Base-by-base conservation (phyloP, 2,888 invertebrate species). In the Clitarchus hookeri region DNA sequence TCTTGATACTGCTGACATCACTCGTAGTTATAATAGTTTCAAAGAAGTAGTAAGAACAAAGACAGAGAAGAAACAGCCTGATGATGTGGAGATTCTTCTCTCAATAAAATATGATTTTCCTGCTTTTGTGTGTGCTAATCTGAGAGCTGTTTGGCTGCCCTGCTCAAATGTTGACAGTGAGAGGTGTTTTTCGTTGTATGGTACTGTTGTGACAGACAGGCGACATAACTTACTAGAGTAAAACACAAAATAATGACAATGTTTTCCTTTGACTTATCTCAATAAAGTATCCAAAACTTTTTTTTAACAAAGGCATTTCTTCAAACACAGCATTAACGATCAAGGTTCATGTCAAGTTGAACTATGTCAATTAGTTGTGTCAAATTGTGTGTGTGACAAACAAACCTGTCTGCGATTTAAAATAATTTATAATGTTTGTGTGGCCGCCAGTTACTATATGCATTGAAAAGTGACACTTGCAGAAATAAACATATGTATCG, bases 131-230 rank as follows among this genome's bases (percentile, higher is more conserved):
- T 27, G 26, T 36, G 36, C 80, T 80, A 26, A 9, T 16, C 8
- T 78, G 23, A 78, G 78, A 78, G 78, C 26, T 25, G 78, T 78
- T 16, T 78, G 78, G 78, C 78, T 25, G 26, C 78, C 78, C 19
- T 80, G 26, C 19, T 80, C 80, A 4, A 80, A 80, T 26, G 80
- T 80, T 80, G 80, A 80, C 26, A 65, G 65, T 26, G 80, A 80
- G 80, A 27, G 80, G 26, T 12, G 80, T 80, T 27, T 80, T 80
- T 80, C 80, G 6, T 26, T 25, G 4, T 80, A 80, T 36, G 36
- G 36, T 36, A 80, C 25, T 16, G 80, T 80, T 80, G 9, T 80
- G 80, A 80, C 80, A 80, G 26, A n/a, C n/a, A 80, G 36, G 36
- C 8, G 27, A 8, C 80, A 26, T 19, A 80, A 26, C 36, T 80